Conservation (phyloP, 1,140 invertebrate species). For the Drosophila arizonae region DNA sequence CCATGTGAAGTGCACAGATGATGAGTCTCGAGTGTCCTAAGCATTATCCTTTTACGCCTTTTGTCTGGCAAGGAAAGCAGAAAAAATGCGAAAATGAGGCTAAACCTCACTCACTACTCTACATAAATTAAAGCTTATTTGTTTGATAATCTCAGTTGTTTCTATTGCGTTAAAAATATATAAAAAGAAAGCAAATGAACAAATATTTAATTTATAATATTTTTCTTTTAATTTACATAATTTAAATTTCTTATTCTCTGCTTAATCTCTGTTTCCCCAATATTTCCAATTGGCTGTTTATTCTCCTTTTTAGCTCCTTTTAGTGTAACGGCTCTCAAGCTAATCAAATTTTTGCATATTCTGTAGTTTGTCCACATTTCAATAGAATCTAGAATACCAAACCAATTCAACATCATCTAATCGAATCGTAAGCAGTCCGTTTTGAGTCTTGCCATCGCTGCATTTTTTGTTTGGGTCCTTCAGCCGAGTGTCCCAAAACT, state of each 20-base stretch:
- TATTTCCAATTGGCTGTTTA: background rate
- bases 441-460: slow-evolving; percentile 10
- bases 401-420: slow-evolving; percentile 1
- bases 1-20: slow-evolving; percentile 24
- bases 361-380: background rate
- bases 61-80: slow-evolving; percentile 17
- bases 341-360: background rate
- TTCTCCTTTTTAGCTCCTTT: background rate
- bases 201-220: no score
- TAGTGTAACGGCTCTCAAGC: background rate
- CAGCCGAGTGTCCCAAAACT: slow-evolving; percentile 26
- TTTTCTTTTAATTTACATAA: no score
- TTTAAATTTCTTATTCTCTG: no score
- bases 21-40: slow-evolving; percentile 35
- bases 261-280: background rate
- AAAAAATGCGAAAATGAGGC: background rate
- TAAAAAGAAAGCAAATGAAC: no score
- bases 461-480: slow-evolving; percentile 23
- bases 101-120: slow-evolving; percentile 13
- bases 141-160: background rate
- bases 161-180: background rate
- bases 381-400: background rate
- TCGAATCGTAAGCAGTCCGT: background rate
- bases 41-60: slow-evolving; percentile 39
- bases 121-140: slow-evolving; percentile 2